Evolutionary conservation across 1,140 invertebrate species (phyloP), one percentile per base, ranked within the genome.

Genomic region (Branchinecta lynchi): DNA sequence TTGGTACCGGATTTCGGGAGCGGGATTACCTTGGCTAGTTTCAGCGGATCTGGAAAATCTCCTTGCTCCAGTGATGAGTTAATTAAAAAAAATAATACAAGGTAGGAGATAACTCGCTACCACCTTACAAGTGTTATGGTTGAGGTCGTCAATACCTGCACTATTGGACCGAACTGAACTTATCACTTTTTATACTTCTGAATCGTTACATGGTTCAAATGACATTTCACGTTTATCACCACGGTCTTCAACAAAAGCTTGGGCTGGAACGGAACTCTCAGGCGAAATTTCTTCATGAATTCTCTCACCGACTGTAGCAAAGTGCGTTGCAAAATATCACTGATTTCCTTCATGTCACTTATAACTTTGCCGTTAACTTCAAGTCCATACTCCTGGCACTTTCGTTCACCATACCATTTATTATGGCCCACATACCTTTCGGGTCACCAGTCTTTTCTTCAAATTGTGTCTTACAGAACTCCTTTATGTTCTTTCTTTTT

Each of bases 81-180:
- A 51, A 51, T 51, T n/a, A n/a, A 51, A 9, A n/a, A 51, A 51
- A 51, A 51, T n/a, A 51, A 51, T 51, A 51, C n/a, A 51, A 51
- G 46, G 9, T n/a, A 51, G 46, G n/a, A 51, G 46, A 51, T 51
- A 51, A 51, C 46, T 51, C n/a, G 46, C 46, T 51, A n/a, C 46
- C 46, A 51, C 46, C n/a, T 51, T 51, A 51, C 9, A 51, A n/a
- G 46, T 51, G n/a, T 51, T 51, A n/a, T 9, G 46, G 46, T 51
- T 51, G n/a, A 51, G 46, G 9, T n/a, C 46, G n/a, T 9, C 46
- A 51, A 51, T n/a, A n/a, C n/a, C n/a, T n/a, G n/a, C n/a, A n/a
- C n/a, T n/a, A n/a, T n/a, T n/a, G n/a, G n/a, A n/a, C n/a, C n/a
- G n/a, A n/a, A n/a, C n/a, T n/a, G n/a, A n/a, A n/a, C n/a, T n/a